A percentile compares a stretch with the other conserved stretches of the same genome.
Evolutionary conservation across 1,140 invertebrate genomes (phyloP).

Genomic region (Nixonia krombeini): DNA sequence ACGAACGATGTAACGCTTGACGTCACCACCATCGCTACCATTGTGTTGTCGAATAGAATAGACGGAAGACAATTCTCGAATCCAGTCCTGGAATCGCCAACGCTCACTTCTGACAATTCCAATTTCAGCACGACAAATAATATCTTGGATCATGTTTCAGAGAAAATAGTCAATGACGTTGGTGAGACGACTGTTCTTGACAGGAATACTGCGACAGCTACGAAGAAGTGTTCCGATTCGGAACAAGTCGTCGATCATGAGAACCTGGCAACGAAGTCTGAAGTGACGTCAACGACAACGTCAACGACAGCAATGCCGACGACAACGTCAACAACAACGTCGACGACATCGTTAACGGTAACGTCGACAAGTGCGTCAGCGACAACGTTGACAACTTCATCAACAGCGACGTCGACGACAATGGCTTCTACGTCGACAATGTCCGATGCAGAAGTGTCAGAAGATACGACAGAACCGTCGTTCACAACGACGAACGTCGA

Average conservation of each 20-base stretch:
- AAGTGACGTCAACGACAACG: no score
- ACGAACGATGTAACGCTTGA: conserved; percentile 27
- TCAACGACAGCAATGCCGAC: no score
- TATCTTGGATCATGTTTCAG: not conserved
- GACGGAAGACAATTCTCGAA: conserved; percentile 8
- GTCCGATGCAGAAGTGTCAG: conserved; percentile 17
- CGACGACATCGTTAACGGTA: no score
- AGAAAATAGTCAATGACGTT: not conserved
- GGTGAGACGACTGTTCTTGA: not conserved
- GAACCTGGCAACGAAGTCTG: no score
- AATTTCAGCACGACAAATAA: not conserved
- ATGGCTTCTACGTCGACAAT: no score
- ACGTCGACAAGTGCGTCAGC: no score
- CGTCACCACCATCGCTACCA: conserved; percentile 30
- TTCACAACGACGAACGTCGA: conserved; percentile 50
- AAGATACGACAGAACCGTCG: conserved; percentile 11
- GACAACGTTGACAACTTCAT: no score
- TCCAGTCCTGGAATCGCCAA: no score
- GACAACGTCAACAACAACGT: no score
- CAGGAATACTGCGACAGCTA: not conserved
- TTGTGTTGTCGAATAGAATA: conserved; percentile 10
- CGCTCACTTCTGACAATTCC: no score
- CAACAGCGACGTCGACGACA: no score
- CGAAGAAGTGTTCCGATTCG: not conserved
- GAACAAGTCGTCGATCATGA: no score